Base-by-base conservation (phyloP, 2,113 vertebrate genomes). In the Himantopus leucocephalus region DNA sequence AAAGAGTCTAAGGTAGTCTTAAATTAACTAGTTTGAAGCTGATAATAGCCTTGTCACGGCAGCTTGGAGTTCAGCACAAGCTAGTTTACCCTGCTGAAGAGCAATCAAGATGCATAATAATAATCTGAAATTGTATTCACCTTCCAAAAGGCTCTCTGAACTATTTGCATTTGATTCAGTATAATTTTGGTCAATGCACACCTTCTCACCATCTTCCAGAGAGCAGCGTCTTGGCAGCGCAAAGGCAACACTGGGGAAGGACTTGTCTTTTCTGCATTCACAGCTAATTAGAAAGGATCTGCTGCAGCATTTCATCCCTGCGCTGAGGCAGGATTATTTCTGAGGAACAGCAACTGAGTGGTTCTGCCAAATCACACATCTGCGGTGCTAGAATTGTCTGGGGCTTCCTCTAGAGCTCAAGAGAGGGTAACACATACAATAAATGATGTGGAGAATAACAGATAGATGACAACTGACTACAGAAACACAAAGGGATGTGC, bases 401-500 rank as follows among this genome's bases (percentile, higher is more conserved):
- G 43, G 75, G 67, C 26, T 72, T 92, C 85, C 45, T 90, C 66
- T 88, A 91, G 43, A 75, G 48, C 67, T 93, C 88, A 83, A 64
- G 79, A 94, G 81, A 92, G 58, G 6, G 32, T 88, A 84, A 93
- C 45, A 62, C 7, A 12, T 52, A 34, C 10, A 75, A 78, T 68
- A 86, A 94, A 95, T 84, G 30, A 83, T 43, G 59, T 87, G 78
- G 29, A 82, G 60, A 77, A 17, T 68, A 87, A 87, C 10, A 48
- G 30, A 59, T 43, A 92, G 79, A 89, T 85, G 93, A 95, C 86
- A 95, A 89, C 48, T 41, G 71, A 75, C 48, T 81, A 27, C 10
- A 89, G 75, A 88, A 87, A 92, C 58, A 94, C 52, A 66, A 83
- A 94, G 64, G 32, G 78, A 86, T 89, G 63, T 94, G 56, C 56